A percentile compares a stretch with the other conserved stretches of the same genome.
Conservation (phyloP, 1,140 invertebrate genomes). For the Brachionus sp. region DNA sequence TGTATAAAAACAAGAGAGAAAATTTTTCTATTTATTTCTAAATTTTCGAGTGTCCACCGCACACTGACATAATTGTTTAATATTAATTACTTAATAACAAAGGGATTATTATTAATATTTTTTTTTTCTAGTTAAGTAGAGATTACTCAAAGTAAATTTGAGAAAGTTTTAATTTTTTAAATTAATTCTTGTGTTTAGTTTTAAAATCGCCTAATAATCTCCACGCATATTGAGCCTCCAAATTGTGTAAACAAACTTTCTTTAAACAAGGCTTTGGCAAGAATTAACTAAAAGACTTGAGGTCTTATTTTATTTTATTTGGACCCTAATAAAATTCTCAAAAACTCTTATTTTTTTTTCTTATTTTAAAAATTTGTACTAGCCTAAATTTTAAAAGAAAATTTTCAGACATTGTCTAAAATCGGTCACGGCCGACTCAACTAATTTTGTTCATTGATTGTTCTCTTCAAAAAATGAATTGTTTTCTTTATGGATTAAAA, state of each 20-base stretch:
- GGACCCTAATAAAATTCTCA: neutral
- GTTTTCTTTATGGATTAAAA: neutral
- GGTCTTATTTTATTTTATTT: neutral
- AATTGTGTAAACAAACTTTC: neutral
- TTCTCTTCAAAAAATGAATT: neutral
- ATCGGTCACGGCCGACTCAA: neutral
- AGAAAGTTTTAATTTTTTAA: conserved; percentile 1
- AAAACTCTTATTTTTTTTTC: neutral
- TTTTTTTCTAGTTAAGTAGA: neutral
- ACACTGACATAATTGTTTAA: neutral
- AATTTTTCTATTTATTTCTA: neutral
- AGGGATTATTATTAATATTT: neutral
- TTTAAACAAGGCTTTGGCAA: neutral
- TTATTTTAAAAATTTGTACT: neutral
- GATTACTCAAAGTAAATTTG: neutral
- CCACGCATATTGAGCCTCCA: neutral
- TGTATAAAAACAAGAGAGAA: neutral
- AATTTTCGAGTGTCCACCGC: neutral
- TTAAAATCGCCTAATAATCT: neutral
- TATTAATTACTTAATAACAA: neutral
- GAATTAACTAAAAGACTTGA: neutral
- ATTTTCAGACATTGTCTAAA: neutral
- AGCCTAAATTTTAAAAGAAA: neutral
- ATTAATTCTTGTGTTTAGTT: neutral
- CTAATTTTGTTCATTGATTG: neutral